Percentiles rank a stretch among this genome's conserved stretches.
Conservation (phyloP, 1,140 invertebrate genomes). For the Laodelphax striatellus region DNA sequence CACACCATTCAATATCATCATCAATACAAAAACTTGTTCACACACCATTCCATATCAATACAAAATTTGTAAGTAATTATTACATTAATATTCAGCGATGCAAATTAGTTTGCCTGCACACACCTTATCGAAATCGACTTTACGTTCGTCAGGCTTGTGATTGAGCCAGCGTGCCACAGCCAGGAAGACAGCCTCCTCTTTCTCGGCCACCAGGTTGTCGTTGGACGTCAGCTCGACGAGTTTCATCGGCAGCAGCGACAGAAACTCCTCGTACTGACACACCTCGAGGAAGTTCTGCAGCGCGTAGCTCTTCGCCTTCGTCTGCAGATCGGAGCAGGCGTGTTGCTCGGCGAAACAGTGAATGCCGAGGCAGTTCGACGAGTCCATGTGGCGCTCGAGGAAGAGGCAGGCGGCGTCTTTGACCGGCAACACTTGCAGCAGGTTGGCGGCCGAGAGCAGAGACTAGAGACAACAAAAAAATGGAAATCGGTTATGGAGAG, state of each 20-base stretch:
- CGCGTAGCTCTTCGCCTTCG: slow-evolving; percentile 30
- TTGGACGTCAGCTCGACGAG: slow-evolving; percentile 39
- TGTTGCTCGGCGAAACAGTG: slow-evolving; percentile 45
- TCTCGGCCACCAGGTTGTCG: slow-evolving; percentile 40
- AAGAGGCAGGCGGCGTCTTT: slow-evolving; percentile 41
- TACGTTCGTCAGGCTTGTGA: slow-evolving; percentile 29
- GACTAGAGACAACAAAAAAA: slow-evolving; percentile 22
- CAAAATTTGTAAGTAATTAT: too few species aligned
- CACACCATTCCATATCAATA: too few species aligned
- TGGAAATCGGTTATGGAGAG: background rate
- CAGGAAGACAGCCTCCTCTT: slow-evolving; percentile 43
- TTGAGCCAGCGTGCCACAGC: slow-evolving; percentile 41
- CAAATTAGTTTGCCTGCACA: too few species aligned
- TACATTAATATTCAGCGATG: too few species aligned
- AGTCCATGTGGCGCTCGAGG: slow-evolving; percentile 42
- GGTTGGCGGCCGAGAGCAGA: slow-evolving; percentile 44
- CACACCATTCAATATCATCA: too few species aligned
- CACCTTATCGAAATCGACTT: slow-evolving; percentile 29
- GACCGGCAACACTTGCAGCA: slow-evolving; percentile 40
- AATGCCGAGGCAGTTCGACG: slow-evolving; percentile 41
- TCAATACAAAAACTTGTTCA: too few species aligned
- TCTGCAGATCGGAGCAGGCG: slow-evolving; percentile 36
- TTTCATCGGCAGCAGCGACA: slow-evolving; percentile 34
- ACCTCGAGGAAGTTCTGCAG: slow-evolving; percentile 36
- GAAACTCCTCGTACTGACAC: slow-evolving; percentile 37